Evolutionary conservation across 2,888 invertebrate species (phyloP).

Genomic region (Nomada lathburiana): DNA sequence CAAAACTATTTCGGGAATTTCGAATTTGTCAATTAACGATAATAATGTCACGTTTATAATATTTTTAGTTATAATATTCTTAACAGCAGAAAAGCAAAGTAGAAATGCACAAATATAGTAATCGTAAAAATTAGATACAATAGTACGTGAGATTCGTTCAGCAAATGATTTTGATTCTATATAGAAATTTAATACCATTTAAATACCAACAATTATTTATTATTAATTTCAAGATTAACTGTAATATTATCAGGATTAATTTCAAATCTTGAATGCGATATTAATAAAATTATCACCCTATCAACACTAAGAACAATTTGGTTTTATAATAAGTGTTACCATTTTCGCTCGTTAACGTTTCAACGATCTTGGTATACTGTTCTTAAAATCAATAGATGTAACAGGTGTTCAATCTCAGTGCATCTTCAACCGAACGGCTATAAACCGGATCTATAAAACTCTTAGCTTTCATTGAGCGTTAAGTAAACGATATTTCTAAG

Average conservation of each 20-base stretch:
- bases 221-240: conserved; percentile 83
- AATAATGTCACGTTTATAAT: too few species aligned
- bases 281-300: conserved; percentile 92
- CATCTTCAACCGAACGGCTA: not conserved
- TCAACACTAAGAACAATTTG: conserved; percentile 91
- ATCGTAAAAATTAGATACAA: too few species aligned
- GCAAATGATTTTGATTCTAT: too few species aligned
- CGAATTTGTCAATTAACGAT: too few species aligned
- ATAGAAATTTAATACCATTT: too few species aligned
- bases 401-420: not conserved
- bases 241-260: conserved; percentile 87
- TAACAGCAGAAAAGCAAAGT: too few species aligned
- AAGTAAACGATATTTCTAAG: conserved; percentile 1
- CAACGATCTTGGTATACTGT: not conserved
- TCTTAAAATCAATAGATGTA: not conserved
- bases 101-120: too few species aligned
- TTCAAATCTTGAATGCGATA: conserved; percentile 89
- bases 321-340: conserved; percentile 87
- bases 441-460: not conserved
- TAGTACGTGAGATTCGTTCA: too few species aligned
- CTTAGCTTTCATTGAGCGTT: not conserved
- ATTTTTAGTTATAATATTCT: too few species aligned
- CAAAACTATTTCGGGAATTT: too few species aligned
- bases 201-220: conserved; percentile 6
- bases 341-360: not conserved